Evolutionary conservation across 37 sponge, comb jelly and placozoan species (phyloP), one percentile per base, ranked within the genome.

Genomic region (Spongilla lacustris): DNA sequence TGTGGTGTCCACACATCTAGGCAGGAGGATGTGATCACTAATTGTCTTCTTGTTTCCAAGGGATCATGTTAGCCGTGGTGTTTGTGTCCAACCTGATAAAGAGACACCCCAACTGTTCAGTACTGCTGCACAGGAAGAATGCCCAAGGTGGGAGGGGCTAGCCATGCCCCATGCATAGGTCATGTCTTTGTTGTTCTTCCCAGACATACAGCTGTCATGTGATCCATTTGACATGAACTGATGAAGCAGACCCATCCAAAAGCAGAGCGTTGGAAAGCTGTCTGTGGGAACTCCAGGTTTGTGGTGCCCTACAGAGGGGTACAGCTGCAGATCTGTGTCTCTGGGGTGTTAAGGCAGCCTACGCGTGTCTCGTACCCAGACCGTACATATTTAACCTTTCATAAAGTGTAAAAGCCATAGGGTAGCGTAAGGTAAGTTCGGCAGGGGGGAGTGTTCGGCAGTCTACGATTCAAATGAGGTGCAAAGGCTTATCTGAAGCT

Each of bases 241-340:
- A n/a, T 22, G 93, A 92, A 66, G 71, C 76, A 21, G 99, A 99
- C 76, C 97, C 95, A n/a, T 77, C 89, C 0, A 77, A 83, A 41
- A 91, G 82, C 49, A 73, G 81, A 26, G 99, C 99, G 32, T 82
- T 97, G 13, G 96, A 99, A 36, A 97, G 97, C 74, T 99, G 91
- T 71, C 92, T 99, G 48, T 99, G 99, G 99, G 99, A 99, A 50
- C 29, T 99, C 38, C 77, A 95, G 86, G 95, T 98, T 0, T 36
- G 69, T 24, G 28, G 10, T 26, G 34, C 0, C 30, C 46, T 41
- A 23, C 5, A 22, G 26, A 41, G n/a, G n/a, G n/a, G n/a, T 32
- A 69, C 50, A 33, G 8, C 1, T n/a, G 46, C n/a, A 9, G 78
- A 4, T 6, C 4, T 13, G 10, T n/a, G n/a, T n/a, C n/a, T n/a